Percentiles rank a stretch among this genome's conserved stretches.
Conservation (phyloP, 1,140 invertebrate species). For the Oryzaephilus surinamensis region DNA sequence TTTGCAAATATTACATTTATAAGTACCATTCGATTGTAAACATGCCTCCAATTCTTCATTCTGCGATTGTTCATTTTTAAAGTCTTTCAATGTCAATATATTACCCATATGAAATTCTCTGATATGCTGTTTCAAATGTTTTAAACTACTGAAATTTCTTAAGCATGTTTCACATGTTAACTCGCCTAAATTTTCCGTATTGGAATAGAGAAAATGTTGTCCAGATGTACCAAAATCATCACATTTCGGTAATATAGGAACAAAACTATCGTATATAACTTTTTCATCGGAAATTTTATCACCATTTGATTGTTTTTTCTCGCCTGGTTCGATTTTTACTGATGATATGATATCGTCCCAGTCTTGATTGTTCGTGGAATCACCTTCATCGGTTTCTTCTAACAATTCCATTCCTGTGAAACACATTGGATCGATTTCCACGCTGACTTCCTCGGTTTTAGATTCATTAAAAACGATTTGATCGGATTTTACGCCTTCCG, state of each 20-base stretch:
- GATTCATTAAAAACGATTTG: slow-evolving; percentile 23
- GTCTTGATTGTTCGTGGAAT: slow-evolving; percentile 14
- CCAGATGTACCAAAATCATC: slow-evolving; percentile 8
- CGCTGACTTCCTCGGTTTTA: slow-evolving; percentile 31
- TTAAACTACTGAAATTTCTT: slow-evolving; percentile 18
- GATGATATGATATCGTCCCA: slow-evolving; percentile 27
- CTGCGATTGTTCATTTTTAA: slow-evolving; percentile 17
- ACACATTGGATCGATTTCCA: slow-evolving; percentile 29
- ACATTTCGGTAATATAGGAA: slow-evolving; percentile 29
- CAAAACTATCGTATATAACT: slow-evolving; percentile 14
- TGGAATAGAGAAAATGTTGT: slow-evolving; percentile 15
- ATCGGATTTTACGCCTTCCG: slow-evolving; percentile 20
- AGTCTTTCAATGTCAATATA: slow-evolving; percentile 27
- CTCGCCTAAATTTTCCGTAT: slow-evolving; percentile 5
- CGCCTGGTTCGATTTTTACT: slow-evolving; percentile 16
- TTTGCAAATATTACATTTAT: slow-evolving; percentile 24
- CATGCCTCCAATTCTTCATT: slow-evolving; percentile 23
- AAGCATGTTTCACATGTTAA: slow-evolving; percentile 25
- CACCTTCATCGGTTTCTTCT: slow-evolving; percentile 13
- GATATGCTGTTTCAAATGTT: slow-evolving; percentile 23
- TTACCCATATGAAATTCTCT: slow-evolving; percentile 28
- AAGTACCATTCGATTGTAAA: slow-evolving; percentile 20
- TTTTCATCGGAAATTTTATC: neutral
- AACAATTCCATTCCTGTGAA: slow-evolving; percentile 21
- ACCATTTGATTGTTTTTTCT: slow-evolving; percentile 11